Conservation (phyloP, 1,140 invertebrate species). For the Diorhabda sublineata region DNA sequence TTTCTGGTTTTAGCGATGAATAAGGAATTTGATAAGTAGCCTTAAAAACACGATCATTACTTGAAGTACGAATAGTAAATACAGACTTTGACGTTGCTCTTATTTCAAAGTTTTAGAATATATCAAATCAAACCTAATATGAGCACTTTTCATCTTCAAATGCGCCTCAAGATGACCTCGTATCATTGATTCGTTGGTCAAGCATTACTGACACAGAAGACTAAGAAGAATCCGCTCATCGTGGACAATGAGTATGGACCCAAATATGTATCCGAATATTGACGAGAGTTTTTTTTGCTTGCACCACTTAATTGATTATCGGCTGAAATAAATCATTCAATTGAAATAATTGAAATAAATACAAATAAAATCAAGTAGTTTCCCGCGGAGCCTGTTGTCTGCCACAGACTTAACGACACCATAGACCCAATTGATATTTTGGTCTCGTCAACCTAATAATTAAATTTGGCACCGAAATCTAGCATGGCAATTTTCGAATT, state of each 20-base stretch:
- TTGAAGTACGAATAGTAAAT: conserved; percentile 29
- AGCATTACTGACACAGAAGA: conserved; percentile 32
- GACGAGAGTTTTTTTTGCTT: conserved; percentile 25
- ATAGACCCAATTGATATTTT: no score
- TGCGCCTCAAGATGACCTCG: conserved; percentile 23
- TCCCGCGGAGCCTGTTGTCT: no score
- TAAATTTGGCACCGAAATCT: no score
- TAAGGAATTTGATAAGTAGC: conserved; percentile 25
- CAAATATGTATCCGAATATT: conserved; percentile 29
- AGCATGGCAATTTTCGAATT: no score
- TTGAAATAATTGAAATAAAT: no score
- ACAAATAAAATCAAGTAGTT: no score
- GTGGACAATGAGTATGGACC: conserved; percentile 24
- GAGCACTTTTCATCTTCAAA: conserved; percentile 27
- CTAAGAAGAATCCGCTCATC: conserved; percentile 26
- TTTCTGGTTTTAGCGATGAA: no score
- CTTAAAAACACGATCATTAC: conserved; percentile 26
- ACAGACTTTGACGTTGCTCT: conserved; percentile 26
- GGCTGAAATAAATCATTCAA: not conserved
- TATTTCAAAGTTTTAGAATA: conserved; percentile 31
- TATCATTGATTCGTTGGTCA: conserved; percentile 30
- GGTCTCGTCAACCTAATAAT: no score
- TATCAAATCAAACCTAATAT: conserved; percentile 32
- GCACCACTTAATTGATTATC: conserved; percentile 22
- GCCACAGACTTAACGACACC: no score